Evolutionary conservation across 2,888 invertebrate species (phyloP).

Genomic region (Glaucopsyche alexis): DNA sequence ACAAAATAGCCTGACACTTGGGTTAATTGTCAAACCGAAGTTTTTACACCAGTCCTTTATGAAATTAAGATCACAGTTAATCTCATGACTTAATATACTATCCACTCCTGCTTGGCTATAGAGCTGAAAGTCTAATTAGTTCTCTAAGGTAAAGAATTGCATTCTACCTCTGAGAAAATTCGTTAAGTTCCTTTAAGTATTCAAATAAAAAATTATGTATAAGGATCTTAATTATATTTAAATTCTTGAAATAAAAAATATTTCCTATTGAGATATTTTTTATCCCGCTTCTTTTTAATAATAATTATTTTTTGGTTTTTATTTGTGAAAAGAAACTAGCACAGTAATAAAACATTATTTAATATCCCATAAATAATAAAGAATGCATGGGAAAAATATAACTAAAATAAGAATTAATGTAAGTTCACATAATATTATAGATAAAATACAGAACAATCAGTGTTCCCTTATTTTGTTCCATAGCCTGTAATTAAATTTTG

Average conservation of each 20-base stretch:
- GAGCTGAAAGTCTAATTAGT: too few relatives aligned
- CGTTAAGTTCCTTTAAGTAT: constrained; percentile 23
- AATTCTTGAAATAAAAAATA: constrained; percentile 26
- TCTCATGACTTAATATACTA: too few relatives aligned
- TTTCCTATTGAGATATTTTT: neutral
- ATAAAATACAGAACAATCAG: neutral
- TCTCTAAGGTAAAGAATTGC: neutral
- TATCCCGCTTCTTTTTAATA: neutral
- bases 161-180: constrained; percentile 21
- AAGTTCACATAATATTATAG: too few relatives aligned
- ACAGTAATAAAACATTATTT: neutral
- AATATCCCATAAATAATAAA: neutral
- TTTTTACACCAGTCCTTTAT: too few relatives aligned
- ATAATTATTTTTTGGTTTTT: too few relatives aligned
- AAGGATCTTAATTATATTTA: constrained; percentile 19
- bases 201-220: neutral
- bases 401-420: too few relatives aligned
- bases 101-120: too few relatives aligned
- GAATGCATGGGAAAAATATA: neutral
- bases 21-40: too few relatives aligned
- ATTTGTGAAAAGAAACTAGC: neutral
- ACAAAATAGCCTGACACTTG: too few relatives aligned
- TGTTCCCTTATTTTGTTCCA: neutral
- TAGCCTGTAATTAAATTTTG: constrained; percentile 30
- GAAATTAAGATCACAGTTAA: too few relatives aligned